These are phyloP conservation scores for Charanyca ferruginea DNA, from an alignment of 2,888 invertebrate species.

Conservation along the genomic window DNA sequence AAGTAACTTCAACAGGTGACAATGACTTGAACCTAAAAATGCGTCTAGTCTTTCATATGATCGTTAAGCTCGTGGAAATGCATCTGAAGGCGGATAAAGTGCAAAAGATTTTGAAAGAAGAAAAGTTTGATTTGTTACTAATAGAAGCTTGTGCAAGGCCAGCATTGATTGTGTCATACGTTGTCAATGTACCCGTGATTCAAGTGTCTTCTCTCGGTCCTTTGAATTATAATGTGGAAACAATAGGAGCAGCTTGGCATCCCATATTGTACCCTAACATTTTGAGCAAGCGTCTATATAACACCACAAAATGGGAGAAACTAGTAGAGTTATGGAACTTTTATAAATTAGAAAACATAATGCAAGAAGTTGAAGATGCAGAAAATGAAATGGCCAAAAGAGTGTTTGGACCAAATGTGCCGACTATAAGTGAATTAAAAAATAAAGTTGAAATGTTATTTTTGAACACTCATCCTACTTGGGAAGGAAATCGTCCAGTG, in stretches of 20 bases:
- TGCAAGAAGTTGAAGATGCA: conserved; percentile 34
- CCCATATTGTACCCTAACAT: conserved; percentile 67
- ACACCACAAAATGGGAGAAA: conserved; percentile 72
- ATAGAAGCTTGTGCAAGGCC: conserved; percentile 62
- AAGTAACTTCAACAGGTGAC: conserved; percentile 14
- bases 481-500: conserved; percentile 76
- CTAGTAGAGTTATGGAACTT: conserved; percentile 53
- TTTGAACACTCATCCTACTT: conserved; percentile 79
- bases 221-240: conserved; percentile 46
- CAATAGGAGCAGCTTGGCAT: conserved; percentile 58
- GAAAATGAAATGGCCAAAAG: conserved; percentile 55
- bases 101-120: conserved; percentile 62
- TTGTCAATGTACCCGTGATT: conserved; percentile 66
- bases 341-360: conserved; percentile 31
- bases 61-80: conserved; percentile 49
- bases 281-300: conserved; percentile 57
- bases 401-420: conserved; percentile 67
- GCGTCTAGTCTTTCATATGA: conserved; percentile 24
- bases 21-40: conserved; percentile 42
- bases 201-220: conserved; percentile 70
- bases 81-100: conserved; percentile 61
- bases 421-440: conserved; percentile 60
- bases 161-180: conserved; percentile 57
- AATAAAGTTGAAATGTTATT: conserved; percentile 78
- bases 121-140: conserved; percentile 70